These are phyloP conservation scores for Mus minutoides DNA, from an alignment of 2,797 vertebrate genomes.

Conservation along the genomic window DNA sequence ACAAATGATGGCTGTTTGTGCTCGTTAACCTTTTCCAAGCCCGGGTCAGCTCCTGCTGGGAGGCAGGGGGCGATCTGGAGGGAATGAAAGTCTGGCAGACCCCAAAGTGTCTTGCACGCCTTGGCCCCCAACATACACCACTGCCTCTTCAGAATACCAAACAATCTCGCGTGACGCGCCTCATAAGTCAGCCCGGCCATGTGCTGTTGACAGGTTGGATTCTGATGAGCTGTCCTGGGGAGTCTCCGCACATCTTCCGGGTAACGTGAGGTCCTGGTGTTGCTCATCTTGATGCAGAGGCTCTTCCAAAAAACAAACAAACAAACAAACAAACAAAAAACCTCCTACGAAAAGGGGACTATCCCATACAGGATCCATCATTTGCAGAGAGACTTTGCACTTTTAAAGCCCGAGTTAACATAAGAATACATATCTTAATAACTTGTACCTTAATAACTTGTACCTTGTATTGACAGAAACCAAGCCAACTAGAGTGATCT, in stretches of 20 bases:
- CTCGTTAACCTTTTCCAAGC: conserved; percentile 94
- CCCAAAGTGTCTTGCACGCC: conserved; percentile 84
- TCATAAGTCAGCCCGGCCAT: conserved; percentile 83
- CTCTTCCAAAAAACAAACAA: not conserved
- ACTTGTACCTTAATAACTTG: not conserved
- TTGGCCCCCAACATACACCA: conserved; percentile 76
- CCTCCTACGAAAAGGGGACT: too few relatives aligned
- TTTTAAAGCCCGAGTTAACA: not conserved
- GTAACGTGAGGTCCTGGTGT: not conserved
- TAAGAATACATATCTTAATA: not conserved
- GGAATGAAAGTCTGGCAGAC: conserved; percentile 88
- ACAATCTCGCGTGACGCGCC: conserved; percentile 18
- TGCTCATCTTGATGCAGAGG: not conserved
- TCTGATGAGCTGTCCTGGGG: conserved; percentile 73
- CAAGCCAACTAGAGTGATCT: not conserved
- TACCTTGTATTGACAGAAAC: not conserved
- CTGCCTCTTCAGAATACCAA: conserved; percentile 81
- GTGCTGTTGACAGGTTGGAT: conserved; percentile 85
- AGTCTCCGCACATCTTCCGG: not conserved
- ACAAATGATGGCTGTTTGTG: conserved; percentile 96
- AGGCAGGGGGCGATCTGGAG: conserved; percentile 87
- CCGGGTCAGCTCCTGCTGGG: conserved; percentile 91
- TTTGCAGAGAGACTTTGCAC: not conserved
- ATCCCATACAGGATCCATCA: not conserved
- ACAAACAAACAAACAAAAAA: not conserved